Conservation (phyloP, 1,140 invertebrate genomes). For the Conus betulinus region DNA sequence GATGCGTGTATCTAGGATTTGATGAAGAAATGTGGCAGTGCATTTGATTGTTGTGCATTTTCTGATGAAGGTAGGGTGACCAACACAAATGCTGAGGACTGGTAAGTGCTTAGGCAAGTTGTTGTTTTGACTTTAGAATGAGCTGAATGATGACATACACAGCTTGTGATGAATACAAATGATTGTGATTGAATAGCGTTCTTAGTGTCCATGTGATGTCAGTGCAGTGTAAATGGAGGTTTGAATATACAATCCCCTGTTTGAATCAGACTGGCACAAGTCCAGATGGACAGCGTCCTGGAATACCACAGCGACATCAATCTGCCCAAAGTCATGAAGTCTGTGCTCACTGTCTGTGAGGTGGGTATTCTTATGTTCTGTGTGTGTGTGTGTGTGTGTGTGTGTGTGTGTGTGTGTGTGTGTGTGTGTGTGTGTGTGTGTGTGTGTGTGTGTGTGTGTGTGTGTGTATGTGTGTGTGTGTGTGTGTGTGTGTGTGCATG, state of each 20-base stretch:
- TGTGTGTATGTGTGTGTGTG: background rate
- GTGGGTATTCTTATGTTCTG: constrained; percentile 44
- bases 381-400: background rate
- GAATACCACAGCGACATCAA: constrained; percentile 56
- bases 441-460: background rate
- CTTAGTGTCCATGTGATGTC: too few relatives aligned
- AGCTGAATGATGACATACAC: too few relatives aligned
- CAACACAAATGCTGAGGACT: too few relatives aligned
- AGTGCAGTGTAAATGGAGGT: too few relatives aligned
- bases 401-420: background rate
- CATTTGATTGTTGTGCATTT: too few relatives aligned
- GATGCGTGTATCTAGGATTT: too few relatives aligned
- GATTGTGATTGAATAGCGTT: too few relatives aligned
- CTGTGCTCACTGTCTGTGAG: constrained; percentile 64
- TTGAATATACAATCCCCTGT: background rate
- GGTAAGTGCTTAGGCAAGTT: too few relatives aligned
- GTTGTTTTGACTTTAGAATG: too few relatives aligned
- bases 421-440: background rate
- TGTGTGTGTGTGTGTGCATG: background rate
- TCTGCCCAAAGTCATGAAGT: constrained; percentile 60
- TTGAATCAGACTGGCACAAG: constrained; percentile 57
- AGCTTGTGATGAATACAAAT: too few relatives aligned
- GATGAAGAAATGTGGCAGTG: too few relatives aligned
- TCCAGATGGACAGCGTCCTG: constrained; percentile 59
- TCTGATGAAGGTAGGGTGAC: too few relatives aligned